phyloP scores from a whole-genome alignment of 2,888 invertebrate genomes.

The Ophraella communa region DNA sequence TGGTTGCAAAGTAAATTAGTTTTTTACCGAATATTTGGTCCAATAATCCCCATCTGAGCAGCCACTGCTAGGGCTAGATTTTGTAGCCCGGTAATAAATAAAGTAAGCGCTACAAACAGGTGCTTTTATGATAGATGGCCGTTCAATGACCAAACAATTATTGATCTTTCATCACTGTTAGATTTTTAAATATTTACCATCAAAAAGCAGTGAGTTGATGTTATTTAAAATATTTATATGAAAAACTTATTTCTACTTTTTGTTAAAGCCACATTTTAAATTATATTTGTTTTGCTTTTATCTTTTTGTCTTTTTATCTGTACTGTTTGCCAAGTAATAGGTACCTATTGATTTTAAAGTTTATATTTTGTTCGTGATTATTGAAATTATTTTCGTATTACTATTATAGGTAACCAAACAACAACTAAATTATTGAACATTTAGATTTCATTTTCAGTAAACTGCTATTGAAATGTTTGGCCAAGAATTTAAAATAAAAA shows the following conservation, averaged over 20 bases:
- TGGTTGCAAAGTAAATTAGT: too few species aligned
- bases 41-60: neutral
- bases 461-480: too few species aligned
- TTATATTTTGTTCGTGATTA: neutral
- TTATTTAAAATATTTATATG: constrained; percentile 10
- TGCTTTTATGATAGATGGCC: constrained; percentile 58
- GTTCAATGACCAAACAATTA: constrained; percentile 56
- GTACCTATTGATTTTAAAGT: neutral
- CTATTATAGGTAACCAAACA: too few species aligned
- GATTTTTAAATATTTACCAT: constrained; percentile 28
- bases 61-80: constrained; percentile 48
- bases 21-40: neutral
- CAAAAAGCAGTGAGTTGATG: constrained; percentile 35
- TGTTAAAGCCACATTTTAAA: neutral
- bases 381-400: neutral
- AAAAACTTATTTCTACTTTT: neutral
- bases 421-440: too few species aligned
- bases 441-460: too few species aligned
- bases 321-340: neutral
- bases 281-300: neutral
- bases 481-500: too few species aligned
- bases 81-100: constrained; percentile 51
- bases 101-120: constrained; percentile 53
- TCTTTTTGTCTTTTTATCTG: neutral
- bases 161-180: constrained; percentile 50